These are phyloP conservation scores for Prosopocoilus inquinatus DNA, from an alignment of 2,888 invertebrate genomes.

Conservation along the genomic window DNA sequence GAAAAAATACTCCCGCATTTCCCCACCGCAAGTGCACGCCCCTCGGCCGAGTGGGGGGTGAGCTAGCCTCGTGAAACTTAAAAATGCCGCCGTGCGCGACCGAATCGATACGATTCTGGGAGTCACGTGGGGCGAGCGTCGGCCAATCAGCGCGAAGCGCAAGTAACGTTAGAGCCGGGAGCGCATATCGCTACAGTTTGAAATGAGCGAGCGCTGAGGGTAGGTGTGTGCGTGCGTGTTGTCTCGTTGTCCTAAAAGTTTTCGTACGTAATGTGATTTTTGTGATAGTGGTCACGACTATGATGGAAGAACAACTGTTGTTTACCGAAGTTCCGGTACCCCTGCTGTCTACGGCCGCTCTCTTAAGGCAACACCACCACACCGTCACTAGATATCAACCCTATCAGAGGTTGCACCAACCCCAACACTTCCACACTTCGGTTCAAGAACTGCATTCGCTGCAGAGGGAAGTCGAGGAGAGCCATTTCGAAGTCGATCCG, in stretches of 20 bases:
- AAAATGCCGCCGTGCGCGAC: constrained; percentile 79
- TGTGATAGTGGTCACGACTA: constrained; percentile 39
- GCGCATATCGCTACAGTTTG: constrained; percentile 29
- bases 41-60: constrained; percentile 8
- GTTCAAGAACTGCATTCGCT: constrained; percentile 44
- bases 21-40: constrained; percentile 7
- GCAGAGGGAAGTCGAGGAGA: constrained; percentile 33
- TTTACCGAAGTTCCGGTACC: constrained; percentile 61
- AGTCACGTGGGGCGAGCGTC: constrained; percentile 59
- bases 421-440: constrained; percentile 54
- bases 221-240: constrained; percentile 33
- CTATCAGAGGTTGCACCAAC: constrained; percentile 67
- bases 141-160: constrained; percentile 43
- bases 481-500: constrained; percentile 30
- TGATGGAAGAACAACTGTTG: constrained; percentile 59
- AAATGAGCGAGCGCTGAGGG: constrained; percentile 40
- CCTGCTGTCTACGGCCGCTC: constrained; percentile 53
- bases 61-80: constrained; percentile 58
- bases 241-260: background rate
- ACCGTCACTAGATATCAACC: constrained; percentile 53
- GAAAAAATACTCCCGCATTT: constrained; percentile 27
- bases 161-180: constrained; percentile 23
- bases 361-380: constrained; percentile 54
- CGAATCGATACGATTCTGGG: constrained; percentile 70
- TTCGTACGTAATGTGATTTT: constrained; percentile 49